Evolutionary conservation across 2,113 vertebrate genomes (phyloP).

Genomic region (Microcebus jonahi): DNA sequence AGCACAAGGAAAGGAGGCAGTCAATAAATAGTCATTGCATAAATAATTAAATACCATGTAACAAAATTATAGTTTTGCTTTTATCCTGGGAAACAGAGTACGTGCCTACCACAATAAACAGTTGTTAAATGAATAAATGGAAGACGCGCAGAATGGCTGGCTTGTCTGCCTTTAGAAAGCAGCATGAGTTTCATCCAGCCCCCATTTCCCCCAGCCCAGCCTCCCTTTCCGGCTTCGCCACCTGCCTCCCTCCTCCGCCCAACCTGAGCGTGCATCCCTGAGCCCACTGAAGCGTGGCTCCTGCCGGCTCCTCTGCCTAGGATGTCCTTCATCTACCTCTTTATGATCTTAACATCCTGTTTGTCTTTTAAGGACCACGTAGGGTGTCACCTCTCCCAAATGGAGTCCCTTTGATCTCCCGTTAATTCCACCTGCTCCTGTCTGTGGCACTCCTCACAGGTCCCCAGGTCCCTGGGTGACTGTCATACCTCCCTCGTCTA

Average conservation of each 20-base stretch:
- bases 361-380: background rate
- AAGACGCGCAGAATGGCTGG: background rate
- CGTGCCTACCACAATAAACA: background rate
- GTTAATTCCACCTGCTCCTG: background rate
- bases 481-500: background rate
- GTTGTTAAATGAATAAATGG: background rate
- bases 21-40: background rate
- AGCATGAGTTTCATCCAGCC: background rate
- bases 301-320: fast-evolving
- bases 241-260: background rate
- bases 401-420: background rate
- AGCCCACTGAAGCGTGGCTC: background rate
- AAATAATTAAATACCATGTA: background rate
- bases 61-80: background rate
- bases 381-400: background rate
- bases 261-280: fast-evolving
- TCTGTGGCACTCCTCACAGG: background rate
- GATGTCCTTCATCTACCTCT: background rate
- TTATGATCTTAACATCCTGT: background rate
- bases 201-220: fast-evolving
- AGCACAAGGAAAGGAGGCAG: too few relatives aligned
- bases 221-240: too few relatives aligned
- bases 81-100: background rate
- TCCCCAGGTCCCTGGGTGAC: fast-evolving
- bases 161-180: background rate